Evolutionary conservation across 2,113 vertebrate genomes (phyloP).

Genomic region (Azemiops feae): DNA sequence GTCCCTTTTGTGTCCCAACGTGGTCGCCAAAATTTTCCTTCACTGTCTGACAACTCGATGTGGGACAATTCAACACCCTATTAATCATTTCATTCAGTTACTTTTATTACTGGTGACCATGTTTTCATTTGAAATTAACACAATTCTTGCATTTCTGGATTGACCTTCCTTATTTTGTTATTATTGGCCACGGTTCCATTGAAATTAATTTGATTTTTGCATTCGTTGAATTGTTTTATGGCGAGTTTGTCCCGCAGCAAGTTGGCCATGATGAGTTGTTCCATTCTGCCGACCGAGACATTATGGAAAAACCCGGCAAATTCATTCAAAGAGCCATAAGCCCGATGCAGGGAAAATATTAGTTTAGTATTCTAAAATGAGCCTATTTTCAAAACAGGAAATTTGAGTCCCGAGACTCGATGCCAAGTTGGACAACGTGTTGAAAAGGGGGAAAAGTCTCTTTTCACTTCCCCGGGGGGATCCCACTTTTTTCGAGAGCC

Average conservation of each 20-base stretch:
- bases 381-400: neutral
- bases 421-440: neutral
- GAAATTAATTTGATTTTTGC: neutral
- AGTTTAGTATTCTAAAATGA: neutral
- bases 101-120: neutral
- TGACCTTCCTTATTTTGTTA: neutral
- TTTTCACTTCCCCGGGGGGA: neutral
- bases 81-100: neutral
- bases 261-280: neutral
- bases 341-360: no score
- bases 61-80: neutral
- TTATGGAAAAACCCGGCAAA: neutral
- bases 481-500: neutral
- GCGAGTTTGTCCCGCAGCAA: no score
- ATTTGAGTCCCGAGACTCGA: neutral
- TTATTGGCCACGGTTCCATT: neutral
- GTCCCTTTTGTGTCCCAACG: neutral
- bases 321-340: neutral
- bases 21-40: neutral
- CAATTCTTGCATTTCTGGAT: neutral
- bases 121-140: neutral
- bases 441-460: neutral
- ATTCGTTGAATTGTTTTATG: neutral
- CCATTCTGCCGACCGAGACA: neutral
- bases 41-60: neutral